These are phyloP conservation scores for Eulemur rubriventer DNA, from an alignment of 2,797 vertebrate genomes.

Conservation along the genomic window DNA sequence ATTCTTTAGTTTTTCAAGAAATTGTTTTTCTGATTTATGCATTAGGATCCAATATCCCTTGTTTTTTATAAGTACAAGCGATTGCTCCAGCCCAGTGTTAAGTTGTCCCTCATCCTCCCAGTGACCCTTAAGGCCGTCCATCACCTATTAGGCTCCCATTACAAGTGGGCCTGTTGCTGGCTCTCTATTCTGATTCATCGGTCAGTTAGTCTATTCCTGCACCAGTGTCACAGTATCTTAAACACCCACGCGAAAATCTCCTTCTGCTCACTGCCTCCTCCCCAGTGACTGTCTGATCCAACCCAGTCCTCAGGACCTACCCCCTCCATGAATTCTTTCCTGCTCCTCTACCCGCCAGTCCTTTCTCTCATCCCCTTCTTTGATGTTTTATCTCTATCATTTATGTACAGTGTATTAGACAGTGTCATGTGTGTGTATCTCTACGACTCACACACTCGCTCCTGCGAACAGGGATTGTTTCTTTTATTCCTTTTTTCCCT, in stretches of 20 bases:
- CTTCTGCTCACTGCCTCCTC: neutral
- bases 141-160: neutral
- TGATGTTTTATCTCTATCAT: neutral
- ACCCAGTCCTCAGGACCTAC: neutral
- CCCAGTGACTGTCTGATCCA: neutral
- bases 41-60: neutral
- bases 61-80: neutral
- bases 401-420: neutral
- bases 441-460: neutral
- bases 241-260: neutral
- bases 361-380: neutral
- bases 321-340: neutral
- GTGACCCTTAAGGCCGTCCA: neutral
- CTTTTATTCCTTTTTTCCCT: neutral
- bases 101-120: neutral
- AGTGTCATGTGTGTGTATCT: neutral
- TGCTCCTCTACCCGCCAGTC: neutral
- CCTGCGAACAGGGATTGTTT: neutral
- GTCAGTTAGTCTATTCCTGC: neutral
- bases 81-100: neutral
- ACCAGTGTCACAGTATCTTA: neutral
- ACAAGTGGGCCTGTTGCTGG: neutral
- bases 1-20: slow-evolving; percentile 21
- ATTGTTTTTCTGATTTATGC: slow-evolving; percentile 19
- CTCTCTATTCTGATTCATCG: neutral